A percentile compares a stretch with the other conserved stretches of the same genome.
phyloP scores from a whole-genome alignment of 2,888 invertebrate genomes.

The Eulithis testata region DNA sequence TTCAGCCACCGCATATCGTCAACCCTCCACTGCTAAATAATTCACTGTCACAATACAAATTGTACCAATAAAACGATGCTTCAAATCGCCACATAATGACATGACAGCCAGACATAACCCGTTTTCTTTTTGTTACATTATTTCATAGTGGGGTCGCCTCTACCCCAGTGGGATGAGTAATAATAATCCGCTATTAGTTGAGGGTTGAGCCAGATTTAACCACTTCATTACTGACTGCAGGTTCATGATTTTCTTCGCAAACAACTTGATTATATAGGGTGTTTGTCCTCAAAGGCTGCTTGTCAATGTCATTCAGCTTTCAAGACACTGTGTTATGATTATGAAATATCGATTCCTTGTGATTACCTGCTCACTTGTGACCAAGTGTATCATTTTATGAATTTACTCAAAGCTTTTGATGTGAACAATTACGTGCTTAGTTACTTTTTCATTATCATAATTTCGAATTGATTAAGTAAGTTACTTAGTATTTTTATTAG shows the following conservation, averaged over 20 bases:
- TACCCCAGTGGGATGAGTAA: constrained; percentile 52
- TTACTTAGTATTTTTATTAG: too few relatives aligned
- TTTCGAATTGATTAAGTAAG: not conserved
- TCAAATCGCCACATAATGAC: constrained; percentile 63
- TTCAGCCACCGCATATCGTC: constrained; percentile 31
- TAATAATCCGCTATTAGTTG: constrained; percentile 56
- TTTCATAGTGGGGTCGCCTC: constrained; percentile 68
- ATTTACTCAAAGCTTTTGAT: constrained; percentile 1
- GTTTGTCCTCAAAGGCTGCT: constrained; percentile 26
- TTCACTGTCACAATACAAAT: constrained; percentile 38
- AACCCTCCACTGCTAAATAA: constrained; percentile 37
- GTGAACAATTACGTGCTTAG: not conserved
- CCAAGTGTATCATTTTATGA: constrained; percentile 3
- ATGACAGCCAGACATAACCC: constrained; percentile 57
- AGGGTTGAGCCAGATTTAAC: constrained; percentile 51
- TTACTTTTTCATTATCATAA: not conserved
- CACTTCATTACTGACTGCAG: constrained; percentile 36
- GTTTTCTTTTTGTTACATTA: constrained; percentile 72
- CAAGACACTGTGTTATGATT: constrained; percentile 11
- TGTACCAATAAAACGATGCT: constrained; percentile 63
- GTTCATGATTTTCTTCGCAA: constrained; percentile 42
- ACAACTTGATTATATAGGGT: constrained; percentile 39
- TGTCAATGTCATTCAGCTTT: constrained; percentile 19
- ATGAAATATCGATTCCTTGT: constrained; percentile 12
- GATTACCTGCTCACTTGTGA: not conserved